These are phyloP conservation scores for Tanytarsus gracilentus DNA, from an alignment of 2,888 invertebrate species.

Conservation along the genomic window DNA sequence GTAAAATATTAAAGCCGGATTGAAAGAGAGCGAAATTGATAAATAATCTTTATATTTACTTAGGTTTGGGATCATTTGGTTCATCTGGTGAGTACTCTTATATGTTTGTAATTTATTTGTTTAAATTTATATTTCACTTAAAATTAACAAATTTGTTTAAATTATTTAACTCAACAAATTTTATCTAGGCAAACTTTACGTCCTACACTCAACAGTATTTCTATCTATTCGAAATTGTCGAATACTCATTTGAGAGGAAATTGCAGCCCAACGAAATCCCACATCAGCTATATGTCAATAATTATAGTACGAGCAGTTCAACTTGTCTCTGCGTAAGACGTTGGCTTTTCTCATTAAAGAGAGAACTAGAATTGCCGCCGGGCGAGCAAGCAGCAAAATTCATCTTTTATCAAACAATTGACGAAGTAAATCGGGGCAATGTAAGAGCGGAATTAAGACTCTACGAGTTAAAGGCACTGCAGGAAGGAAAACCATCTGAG, in stretches of 20 bases:
- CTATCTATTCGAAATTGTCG: slow-evolving; percentile 94
- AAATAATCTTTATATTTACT: too few relatives aligned
- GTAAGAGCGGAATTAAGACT: slow-evolving; percentile 82
- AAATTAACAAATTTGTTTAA: too few relatives aligned
- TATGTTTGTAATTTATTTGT: too few relatives aligned
- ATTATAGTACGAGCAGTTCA: slow-evolving; percentile 95
- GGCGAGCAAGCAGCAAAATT: slow-evolving; percentile 69
- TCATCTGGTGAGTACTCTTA: too few relatives aligned
- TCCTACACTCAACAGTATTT: slow-evolving; percentile 80
- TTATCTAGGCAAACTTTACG: slow-evolving; percentile 74
- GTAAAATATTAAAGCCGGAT: too few relatives aligned
- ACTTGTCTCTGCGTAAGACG: slow-evolving; percentile 84
- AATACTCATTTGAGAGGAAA: slow-evolving; percentile 94
- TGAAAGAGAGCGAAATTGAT: too few relatives aligned
- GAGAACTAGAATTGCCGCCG: slow-evolving; percentile 57
- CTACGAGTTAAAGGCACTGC: slow-evolving; percentile 92
- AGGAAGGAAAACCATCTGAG: slow-evolving; percentile 75
- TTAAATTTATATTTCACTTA: too few relatives aligned
- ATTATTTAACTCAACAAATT: too few relatives aligned
- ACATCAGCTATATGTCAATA: slow-evolving; percentile 96
- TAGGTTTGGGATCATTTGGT: slow-evolving; percentile 81
- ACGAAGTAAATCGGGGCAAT: slow-evolving; percentile 90
- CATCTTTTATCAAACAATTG: slow-evolving; percentile 88
- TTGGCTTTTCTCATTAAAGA: slow-evolving; percentile 73
- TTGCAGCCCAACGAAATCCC: slow-evolving; percentile 89